Conservation (phyloP, 2,888 invertebrate genomes). For the Yponomeuta evonymella region DNA sequence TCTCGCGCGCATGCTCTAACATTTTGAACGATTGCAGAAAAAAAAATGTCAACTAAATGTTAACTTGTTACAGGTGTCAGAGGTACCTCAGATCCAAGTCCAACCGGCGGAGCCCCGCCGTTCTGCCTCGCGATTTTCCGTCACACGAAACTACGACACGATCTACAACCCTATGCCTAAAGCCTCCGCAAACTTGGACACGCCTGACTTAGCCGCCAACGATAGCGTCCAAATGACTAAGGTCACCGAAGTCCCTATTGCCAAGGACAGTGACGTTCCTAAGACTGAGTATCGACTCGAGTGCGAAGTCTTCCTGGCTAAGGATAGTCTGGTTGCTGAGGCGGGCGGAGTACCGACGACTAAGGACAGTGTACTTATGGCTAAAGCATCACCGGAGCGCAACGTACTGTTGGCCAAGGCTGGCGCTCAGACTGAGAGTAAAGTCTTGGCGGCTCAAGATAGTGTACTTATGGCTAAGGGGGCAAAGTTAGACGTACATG, state of each 20-base stretch:
- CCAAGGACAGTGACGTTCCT: background rate
- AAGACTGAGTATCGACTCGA: too few relatives aligned
- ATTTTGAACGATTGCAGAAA: too few relatives aligned
- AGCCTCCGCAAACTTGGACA: background rate
- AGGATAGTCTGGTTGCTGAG: too few relatives aligned
- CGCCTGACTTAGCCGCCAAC: background rate
- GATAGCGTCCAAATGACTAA: background rate
- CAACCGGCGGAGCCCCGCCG: slow-evolving; percentile 74
- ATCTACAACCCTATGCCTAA: slow-evolving; percentile 42
- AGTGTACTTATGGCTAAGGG: background rate
- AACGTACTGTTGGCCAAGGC: too few relatives aligned
- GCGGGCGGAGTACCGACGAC: too few relatives aligned
- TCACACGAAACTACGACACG: slow-evolving; percentile 62
- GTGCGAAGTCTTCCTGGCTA: too few relatives aligned
- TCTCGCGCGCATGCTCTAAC: too few relatives aligned
- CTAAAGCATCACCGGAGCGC: too few relatives aligned
- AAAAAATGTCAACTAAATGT: too few relatives aligned
- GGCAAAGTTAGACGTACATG: background rate
- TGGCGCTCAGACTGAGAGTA: too few relatives aligned
- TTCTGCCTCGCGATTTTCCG: slow-evolving; percentile 56
- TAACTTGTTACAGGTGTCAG: slow-evolving; percentile 45
- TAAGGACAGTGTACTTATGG: too few relatives aligned
- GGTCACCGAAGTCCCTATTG: background rate
- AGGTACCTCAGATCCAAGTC: slow-evolving; percentile 68
- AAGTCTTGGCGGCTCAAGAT: background rate